These are phyloP conservation scores for Augochlora pura DNA, from an alignment of 1,140 invertebrate species.

Conservation along the genomic window DNA sequence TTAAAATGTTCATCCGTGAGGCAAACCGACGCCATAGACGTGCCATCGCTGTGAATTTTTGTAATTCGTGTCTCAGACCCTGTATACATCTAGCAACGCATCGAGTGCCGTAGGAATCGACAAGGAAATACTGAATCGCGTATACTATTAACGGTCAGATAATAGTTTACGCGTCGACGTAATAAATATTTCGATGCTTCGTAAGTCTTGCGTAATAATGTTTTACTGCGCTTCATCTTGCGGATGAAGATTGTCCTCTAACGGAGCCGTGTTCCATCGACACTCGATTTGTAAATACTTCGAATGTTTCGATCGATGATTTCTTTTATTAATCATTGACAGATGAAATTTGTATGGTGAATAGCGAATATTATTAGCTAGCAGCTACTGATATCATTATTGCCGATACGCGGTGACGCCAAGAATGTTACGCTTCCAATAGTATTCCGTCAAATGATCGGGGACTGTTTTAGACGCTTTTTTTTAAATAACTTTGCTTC, in stretches of 20 bases:
- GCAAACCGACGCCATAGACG: constrained; percentile 1
- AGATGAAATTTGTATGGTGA: background rate
- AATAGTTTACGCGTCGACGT: background rate
- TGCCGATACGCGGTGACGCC: background rate
- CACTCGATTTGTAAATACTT: background rate
- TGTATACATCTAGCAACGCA: background rate
- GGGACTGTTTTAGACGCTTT: background rate
- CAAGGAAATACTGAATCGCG: background rate
- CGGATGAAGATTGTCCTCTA: background rate
- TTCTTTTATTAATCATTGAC: background rate
- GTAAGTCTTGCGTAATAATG: background rate
- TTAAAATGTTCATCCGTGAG: background rate
- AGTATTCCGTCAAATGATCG: background rate
- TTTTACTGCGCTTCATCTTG: background rate
- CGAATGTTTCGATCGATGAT: background rate
- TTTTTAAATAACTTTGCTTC: too few species aligned
- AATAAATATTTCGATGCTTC: background rate
- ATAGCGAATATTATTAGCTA: too few species aligned
- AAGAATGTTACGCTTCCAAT: background rate
- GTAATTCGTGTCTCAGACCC: background rate
- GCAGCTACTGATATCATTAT: background rate
- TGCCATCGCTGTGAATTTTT: background rate
- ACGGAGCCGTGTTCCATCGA: background rate
- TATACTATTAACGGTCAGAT: background rate
- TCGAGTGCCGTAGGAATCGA: background rate